Base-by-base conservation (phyloP, 2,113 vertebrate species). In the Rhinogobius similis region DNA sequence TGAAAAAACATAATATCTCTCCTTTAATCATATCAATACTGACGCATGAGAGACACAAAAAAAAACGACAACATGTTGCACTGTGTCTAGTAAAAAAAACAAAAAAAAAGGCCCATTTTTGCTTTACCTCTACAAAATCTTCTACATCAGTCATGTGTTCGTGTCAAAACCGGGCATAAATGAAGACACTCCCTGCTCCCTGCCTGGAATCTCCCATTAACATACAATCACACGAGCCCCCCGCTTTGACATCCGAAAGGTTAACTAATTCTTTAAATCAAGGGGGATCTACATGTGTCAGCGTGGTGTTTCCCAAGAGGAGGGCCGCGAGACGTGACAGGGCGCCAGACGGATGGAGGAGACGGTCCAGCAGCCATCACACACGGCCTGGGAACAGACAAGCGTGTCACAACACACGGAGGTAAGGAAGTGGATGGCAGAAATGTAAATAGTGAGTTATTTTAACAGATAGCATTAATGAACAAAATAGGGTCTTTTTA, bases 201-300 rank as follows among this genome's bases (percentile, higher is more conserved):
- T 62, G 68, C 83, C 70, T 10, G 53, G 1, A 62, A 68, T 32
- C 75, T 70, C 59, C 65, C 56, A 80, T 82, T 84, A 78, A 74
- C 76, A 83, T 73, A 83, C 81, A 83, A 83, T 73, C 62, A 62
- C 71, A 23, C 78, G 24, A 65, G 52, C 59, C 75, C 72, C 63
- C 71, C 68, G 86, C 83, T 87, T 84, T 82, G 84, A 88, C 84
- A 82, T 84, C 75, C 81, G 86, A 92, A 92, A 94, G 91, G 92
- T 92, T 92, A 94, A 94, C 84, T 88, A 89, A 93, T 91, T 89
- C 88, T 78, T 83, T 86, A 86, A 90, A 92, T 90, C 89, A 92
- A 76, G 80, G 73, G 79, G 67, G 83, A 92, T 91, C 79, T 70
- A 76, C 88, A 89, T 87, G 77, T 89, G 89, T 91, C 91, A 87